Base-by-base conservation (phyloP, 2,113 vertebrate species). In the Oncorhynchus nerka region DNA sequence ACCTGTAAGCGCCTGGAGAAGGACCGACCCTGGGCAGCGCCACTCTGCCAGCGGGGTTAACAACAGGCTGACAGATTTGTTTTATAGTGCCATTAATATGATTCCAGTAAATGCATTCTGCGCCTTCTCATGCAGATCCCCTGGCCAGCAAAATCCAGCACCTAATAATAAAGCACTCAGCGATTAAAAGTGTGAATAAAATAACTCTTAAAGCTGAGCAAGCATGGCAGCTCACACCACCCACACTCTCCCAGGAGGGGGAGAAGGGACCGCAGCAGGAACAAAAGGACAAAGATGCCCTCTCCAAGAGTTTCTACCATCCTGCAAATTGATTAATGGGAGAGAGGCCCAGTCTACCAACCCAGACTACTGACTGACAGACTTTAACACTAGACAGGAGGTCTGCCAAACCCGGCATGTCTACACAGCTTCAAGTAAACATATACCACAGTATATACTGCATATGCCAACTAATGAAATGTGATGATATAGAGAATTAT, bases 131-230 rank as follows among this genome's bases (percentile, higher is more conserved):
- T 86, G 88, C 87, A 88, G 89, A 87, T 91, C 84, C 89, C 87
- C 88, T 87, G 88, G 88, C 87, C 88, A 78, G 89, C 87, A 85
- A 84, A 89, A 90, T 92, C 87, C 88, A 75, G 87, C 84, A 91
- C 90, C 90, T 93, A 92, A 93, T 93, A 93, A 94, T 93, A 93
- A 93, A 92, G 89, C 92, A 92, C 93, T 93, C 92, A 92, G 89
- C 85, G 90, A 92, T 91, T 92, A 92, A 92, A 93, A 93, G 93
- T 93, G 92, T 92, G 89, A 92, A 93, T 93, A 92, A 90, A 92
- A 92, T 87, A 92, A 91, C 87, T 77, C 81, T 89, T 91, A 90
- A 89, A 91, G 90, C 90, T 90, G 88, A 92, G 92, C 84, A 89
- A 90, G 90, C 85, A 90, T 81, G 89, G 88, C 88, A 86, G 87